Evolutionary conservation across 2,888 invertebrate species (phyloP), one percentile per base, ranked within the genome.

Genomic region (Chesias legatella): DNA sequence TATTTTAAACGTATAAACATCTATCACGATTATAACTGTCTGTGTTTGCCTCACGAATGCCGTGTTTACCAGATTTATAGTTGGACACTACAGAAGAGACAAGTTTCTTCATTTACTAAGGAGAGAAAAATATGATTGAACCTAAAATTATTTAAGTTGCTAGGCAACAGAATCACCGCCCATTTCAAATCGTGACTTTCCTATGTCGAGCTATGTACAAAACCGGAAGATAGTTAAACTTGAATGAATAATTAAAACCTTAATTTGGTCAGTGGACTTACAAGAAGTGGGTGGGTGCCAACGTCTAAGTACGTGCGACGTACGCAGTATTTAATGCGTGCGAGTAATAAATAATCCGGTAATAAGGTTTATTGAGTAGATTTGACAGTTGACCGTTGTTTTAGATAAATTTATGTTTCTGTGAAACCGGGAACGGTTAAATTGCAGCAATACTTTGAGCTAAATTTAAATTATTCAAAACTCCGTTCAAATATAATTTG

Each of bases 351-450:
- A 51, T 49, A 45, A 49, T 23, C 36, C 30, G 32, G 41, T 48
- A 51, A 49, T 54, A 51, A 49, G 54, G 54, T 54, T 51, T 54
- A 53, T 48, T 44, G 48, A 49, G 41, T 47, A 23, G 34, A 48
- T 43, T 49, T 48, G 51, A 51, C 51, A 48, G 49, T 42, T 48
- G 33, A 51, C 54, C 54, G 54, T 51, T 54, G 43, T 34, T 45
- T 45, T 26, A 33, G 43, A 43, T 36, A 32, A 48, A 48, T 54
- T 49, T 51, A 49, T 42, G 35, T 22, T 21, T 51, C 39, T 35
- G 43, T 42, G 43, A 54, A 49, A 47, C 40, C 33, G 13, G 13
- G 13, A 17, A 34, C 45, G 41, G 39, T 40, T 29, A 31, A 36
- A 33, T 43, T 44, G 40, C 27, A 29, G 36, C 39, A 35, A 33